Percentiles rank a stretch among this genome's conserved stretches.
Evolutionary conservation across 2,113 vertebrate genomes (phyloP).

Genomic region (Saguinus imperator): DNA sequence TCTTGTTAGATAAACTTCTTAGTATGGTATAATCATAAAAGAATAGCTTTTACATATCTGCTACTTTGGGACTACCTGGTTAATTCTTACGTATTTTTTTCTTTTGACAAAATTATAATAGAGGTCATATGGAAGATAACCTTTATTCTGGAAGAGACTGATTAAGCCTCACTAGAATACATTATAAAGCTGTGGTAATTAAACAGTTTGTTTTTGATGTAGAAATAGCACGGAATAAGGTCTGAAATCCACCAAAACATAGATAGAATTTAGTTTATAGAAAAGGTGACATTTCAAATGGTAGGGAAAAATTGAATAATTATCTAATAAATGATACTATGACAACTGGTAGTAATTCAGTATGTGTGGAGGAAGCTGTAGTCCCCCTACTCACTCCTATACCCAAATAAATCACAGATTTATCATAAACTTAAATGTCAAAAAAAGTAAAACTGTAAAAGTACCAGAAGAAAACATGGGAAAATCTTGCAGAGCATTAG

Average conservation of each 20-base stretch:
- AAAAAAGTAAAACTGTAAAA: conserved; percentile 21
- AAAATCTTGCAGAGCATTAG: not conserved
- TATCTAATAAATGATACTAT: not conserved
- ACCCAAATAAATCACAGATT: not conserved
- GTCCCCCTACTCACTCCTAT: not conserved
- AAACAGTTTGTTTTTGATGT: conserved; percentile 16
- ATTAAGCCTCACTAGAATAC: not conserved
- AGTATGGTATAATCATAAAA: not conserved
- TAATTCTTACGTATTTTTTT: not conserved
- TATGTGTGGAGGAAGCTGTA: not conserved
- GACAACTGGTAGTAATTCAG: not conserved
- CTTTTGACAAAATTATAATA: conserved; percentile 17
- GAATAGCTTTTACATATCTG: not conserved
- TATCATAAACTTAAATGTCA: not conserved
- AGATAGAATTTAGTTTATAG: conserved; percentile 24
- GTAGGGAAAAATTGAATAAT: not conserved
- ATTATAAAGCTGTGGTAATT: not conserved
- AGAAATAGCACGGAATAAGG: not conserved
- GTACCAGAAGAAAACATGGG: not conserved
- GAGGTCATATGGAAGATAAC: not conserved
- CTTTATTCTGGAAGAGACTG: conserved; percentile 18
- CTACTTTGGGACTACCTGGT: not conserved
- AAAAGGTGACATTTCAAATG: conserved; percentile 37
- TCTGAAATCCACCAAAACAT: not conserved
- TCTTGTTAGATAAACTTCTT: not conserved